phyloP scores from a whole-genome alignment of 1,140 invertebrate genomes.

The Radopholus similis region DNA sequence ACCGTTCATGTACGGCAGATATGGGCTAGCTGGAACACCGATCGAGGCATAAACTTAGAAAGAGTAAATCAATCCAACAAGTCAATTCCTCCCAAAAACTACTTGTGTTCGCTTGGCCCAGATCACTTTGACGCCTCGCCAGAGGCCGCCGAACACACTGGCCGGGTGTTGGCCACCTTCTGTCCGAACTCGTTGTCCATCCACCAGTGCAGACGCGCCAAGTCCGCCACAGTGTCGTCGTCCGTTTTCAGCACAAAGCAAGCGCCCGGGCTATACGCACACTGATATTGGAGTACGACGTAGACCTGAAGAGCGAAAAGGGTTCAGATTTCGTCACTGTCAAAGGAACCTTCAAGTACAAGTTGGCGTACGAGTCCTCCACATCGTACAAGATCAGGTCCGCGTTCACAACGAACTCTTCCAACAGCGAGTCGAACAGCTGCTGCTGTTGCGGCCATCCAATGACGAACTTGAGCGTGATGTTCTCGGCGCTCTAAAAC shows the following conservation, averaged over 20 bases:
- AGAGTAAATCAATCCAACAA: neutral
- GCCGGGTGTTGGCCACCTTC: neutral
- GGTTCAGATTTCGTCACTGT: neutral
- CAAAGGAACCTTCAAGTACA: slow-evolving; percentile 27
- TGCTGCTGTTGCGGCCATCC: slow-evolving; percentile 9
- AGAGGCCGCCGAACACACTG: slow-evolving; percentile 27
- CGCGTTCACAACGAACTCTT: slow-evolving; percentile 4
- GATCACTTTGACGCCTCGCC: slow-evolving; percentile 7
- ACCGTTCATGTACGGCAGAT: slow-evolving; percentile 9
- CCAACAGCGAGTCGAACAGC: slow-evolving; percentile 7
- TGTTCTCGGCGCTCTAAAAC: neutral
- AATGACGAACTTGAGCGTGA: slow-evolving; percentile 13
- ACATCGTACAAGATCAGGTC: slow-evolving; percentile 32
- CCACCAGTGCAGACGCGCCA: slow-evolving; percentile 21
- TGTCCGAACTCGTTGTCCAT: slow-evolving; percentile 26
- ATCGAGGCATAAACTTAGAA: slow-evolving; percentile 10
- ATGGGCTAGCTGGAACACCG: neutral
- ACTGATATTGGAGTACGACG: slow-evolving; percentile 25
- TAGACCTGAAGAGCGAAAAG: slow-evolving; percentile 12
- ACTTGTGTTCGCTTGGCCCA: slow-evolving; percentile 12
- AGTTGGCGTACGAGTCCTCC: slow-evolving; percentile 23
- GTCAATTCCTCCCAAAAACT: neutral
- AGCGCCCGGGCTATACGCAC: slow-evolving; percentile 7
- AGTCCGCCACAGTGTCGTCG: slow-evolving; percentile 27
- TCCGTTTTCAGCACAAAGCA: slow-evolving; percentile 24